These are phyloP conservation scores for Petaurus breviceps DNA, from an alignment of 2,113 vertebrate species.

Conservation along the genomic window DNA sequence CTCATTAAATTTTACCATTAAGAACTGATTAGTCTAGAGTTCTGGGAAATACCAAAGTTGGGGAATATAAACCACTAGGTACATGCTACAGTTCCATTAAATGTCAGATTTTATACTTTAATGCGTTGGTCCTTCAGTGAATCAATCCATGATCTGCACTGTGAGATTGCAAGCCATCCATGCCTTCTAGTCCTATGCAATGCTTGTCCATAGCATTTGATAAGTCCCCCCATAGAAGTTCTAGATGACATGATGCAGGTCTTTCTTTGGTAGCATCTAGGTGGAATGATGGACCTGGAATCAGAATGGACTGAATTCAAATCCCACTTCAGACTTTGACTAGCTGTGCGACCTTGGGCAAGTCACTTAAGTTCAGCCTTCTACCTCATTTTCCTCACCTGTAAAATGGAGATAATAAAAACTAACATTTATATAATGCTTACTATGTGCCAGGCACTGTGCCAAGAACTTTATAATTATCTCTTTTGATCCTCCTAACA, in stretches of 20 bases:
- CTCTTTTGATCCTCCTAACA: background rate
- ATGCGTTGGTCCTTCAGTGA: background rate
- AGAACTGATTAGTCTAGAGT: constrained; percentile 20
- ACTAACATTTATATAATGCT: background rate
- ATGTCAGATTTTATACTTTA: background rate
- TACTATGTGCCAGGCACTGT: background rate
- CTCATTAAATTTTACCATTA: background rate
- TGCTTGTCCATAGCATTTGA: background rate
- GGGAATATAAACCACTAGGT: background rate
- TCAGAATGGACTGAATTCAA: background rate
- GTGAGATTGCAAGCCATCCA: background rate
- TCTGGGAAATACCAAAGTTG: background rate
- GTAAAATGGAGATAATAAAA: background rate
- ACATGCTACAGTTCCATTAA: background rate
- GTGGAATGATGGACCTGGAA: background rate
- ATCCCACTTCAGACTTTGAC: background rate
- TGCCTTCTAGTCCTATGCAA: background rate
- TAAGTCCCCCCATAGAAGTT: background rate
- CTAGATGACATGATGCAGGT: background rate
- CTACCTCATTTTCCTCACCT: background rate
- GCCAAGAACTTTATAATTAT: background rate
- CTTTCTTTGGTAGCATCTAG: background rate
- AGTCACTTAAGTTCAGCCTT: background rate
- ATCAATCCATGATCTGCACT: background rate
- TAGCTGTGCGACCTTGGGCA: background rate